Percentiles rank a stretch among this genome's conserved stretches.
Conservation (phyloP, 2,888 invertebrate species). For the Strigamia crassipes region DNA sequence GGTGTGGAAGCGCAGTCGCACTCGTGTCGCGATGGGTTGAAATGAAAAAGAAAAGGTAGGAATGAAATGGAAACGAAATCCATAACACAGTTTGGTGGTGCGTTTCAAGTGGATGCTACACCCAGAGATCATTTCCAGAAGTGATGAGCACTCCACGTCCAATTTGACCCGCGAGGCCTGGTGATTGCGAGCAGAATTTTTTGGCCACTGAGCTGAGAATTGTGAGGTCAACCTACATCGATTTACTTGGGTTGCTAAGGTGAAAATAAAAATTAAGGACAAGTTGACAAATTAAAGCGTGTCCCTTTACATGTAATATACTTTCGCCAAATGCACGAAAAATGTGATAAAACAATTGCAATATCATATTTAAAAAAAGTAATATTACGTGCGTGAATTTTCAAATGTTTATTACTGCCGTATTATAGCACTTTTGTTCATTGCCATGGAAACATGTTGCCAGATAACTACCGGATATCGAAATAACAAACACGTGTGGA, state of each 20-base stretch:
- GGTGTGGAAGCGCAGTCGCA: not conserved
- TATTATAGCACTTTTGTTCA: not conserved
- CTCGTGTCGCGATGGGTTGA: not conserved
- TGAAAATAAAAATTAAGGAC: not conserved
- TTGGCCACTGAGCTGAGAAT: slow-evolving; percentile 12
- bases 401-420: not conserved
- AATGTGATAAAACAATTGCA: not conserved
- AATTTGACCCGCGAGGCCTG: not conserved
- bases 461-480: slow-evolving; percentile 15
- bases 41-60: not conserved
- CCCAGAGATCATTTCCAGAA: not conserved
- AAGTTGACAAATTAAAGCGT: slow-evolving; percentile 7
- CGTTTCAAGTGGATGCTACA: slow-evolving; percentile 22
- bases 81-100: slow-evolving; percentile 17
- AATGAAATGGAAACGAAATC: slow-evolving; percentile 35
- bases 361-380: too few species aligned
- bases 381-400: not conserved
- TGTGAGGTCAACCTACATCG: slow-evolving; percentile 19
- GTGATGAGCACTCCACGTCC: slow-evolving; percentile 22
- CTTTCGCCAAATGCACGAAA: not conserved
- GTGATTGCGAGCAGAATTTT: slow-evolving; percentile 1
- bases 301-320: not conserved
- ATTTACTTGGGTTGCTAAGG: slow-evolving; percentile 2
- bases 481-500: not conserved
- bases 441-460: slow-evolving; percentile 27